These are phyloP conservation scores for Loris lydekkerianus DNA, from an alignment of 2,797 vertebrate species.

Conservation along the genomic window DNA sequence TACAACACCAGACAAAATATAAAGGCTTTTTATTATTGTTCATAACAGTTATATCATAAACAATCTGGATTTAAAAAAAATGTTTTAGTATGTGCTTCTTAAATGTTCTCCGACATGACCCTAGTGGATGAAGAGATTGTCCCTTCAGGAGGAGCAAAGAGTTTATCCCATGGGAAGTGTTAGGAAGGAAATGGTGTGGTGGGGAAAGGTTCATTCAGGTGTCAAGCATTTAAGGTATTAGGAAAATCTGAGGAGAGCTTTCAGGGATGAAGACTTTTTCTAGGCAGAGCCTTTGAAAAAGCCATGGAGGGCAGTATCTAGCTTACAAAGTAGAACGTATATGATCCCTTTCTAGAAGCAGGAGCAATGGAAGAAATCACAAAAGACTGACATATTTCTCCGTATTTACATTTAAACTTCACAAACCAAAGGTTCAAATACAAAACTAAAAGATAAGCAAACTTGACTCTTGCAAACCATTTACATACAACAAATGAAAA, in stretches of 20 bases:
- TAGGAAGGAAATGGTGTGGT: not conserved
- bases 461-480: not conserved
- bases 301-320: not conserved
- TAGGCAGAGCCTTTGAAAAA: constrained; percentile 1
- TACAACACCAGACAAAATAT: constrained; percentile 11
- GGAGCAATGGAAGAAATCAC: not conserved
- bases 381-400: not conserved
- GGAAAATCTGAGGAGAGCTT: not conserved
- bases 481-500: not conserved
- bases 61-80: not conserved
- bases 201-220: constrained; percentile 5
- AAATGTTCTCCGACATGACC: not conserved
- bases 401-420: constrained; percentile 44
- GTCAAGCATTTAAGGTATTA: not conserved
- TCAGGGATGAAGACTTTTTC: not conserved
- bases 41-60: not conserved
- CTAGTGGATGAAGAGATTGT: not conserved
- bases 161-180: not conserved
- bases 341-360: constrained; percentile 19
- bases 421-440: constrained; percentile 36
- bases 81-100: not conserved
- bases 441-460: constrained; percentile 27
- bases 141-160: not conserved
- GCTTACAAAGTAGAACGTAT: constrained; percentile 26
- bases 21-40: not conserved